Conservation (phyloP, 1,140 invertebrate species). For the Elymnias hypermnestra region DNA sequence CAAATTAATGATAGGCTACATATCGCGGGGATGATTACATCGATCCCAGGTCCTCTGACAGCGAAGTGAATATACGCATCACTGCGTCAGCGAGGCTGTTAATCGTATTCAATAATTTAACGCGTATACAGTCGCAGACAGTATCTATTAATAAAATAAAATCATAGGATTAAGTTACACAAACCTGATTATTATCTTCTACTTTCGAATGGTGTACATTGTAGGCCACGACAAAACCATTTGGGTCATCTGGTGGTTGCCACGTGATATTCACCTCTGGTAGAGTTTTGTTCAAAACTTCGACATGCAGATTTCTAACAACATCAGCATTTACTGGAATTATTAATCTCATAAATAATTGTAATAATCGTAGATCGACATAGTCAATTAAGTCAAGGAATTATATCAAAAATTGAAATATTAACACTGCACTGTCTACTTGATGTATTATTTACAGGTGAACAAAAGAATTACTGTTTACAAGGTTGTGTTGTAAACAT, state of each 20-base stretch:
- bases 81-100: too few species aligned
- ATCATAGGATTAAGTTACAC: neutral
- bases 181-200: slow-evolving; percentile 60
- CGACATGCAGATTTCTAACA: slow-evolving; percentile 72
- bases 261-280: slow-evolving; percentile 81
- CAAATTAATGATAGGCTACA: too few species aligned
- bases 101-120: too few species aligned
- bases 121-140: neutral
- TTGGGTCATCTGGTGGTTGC: slow-evolving; percentile 88
- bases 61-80: too few species aligned
- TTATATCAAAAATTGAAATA: too few species aligned
- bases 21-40: too few species aligned
- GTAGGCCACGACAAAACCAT: slow-evolving; percentile 91
- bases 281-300: slow-evolving; percentile 56
- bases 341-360: neutral
- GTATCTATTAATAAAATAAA: neutral
- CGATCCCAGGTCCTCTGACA: too few species aligned
- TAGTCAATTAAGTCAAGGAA: too few species aligned
- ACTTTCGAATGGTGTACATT: slow-evolving; percentile 84
- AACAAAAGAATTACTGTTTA: too few species aligned
- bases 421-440: too few species aligned
- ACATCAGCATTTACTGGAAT: slow-evolving; percentile 78
- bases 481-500: too few species aligned
- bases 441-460: too few species aligned
- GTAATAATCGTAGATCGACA: neutral